Base-by-base conservation (phyloP, 2,113 vertebrate genomes). In the Manacus vitellinus region DNA sequence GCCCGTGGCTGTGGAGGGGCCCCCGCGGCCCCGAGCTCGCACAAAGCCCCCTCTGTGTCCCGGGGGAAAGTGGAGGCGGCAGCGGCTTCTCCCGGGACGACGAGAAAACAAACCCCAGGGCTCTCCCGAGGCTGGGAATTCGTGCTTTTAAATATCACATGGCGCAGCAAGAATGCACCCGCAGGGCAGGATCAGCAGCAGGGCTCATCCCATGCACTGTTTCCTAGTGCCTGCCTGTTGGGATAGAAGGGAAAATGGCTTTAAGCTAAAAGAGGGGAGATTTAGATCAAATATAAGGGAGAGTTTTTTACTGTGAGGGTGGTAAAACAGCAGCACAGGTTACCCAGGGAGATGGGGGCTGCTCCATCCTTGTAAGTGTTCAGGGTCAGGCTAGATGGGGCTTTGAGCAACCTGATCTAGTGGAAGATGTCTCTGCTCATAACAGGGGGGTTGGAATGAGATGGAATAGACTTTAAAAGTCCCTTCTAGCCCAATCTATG, bases 11-110 rank as follows among this genome's bases (percentile, higher is more conserved):
- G 49, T 4, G 0, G 47, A 52, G 54, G 75, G 91, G 78, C 30
- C 18, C 1, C 28, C 4, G 14, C 2, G 0, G 82, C 44, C 72
- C 51, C 68, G 61, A 1, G 9, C 25, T 67, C 25, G 0, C 59
- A 94, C 91, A 95, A 95, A 95, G 91, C 65, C 13, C 0, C 39
- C 47, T 92, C 94, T 96, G 95, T 97, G 92, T 91, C 84, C 83
- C 76, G 1, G 0, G 49, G 67, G 62, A 94, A 44, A 47, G 84
- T 14, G 5, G 58, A 76, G 89, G 71, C 28, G 1, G 94, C 17
- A 0, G 28, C 31, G 0, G 54, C 89, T 92, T 88, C 92, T 83
- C 86, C 83, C 58, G 0, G 86, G 92, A 89, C 80, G 74, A 80
- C n/a, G 8, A 68, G 49, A 92, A 86, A 92, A 94, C 89, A 94